phyloP scores from a whole-genome alignment of 2,113 vertebrate genomes.

The Polypterus senegalus region DNA sequence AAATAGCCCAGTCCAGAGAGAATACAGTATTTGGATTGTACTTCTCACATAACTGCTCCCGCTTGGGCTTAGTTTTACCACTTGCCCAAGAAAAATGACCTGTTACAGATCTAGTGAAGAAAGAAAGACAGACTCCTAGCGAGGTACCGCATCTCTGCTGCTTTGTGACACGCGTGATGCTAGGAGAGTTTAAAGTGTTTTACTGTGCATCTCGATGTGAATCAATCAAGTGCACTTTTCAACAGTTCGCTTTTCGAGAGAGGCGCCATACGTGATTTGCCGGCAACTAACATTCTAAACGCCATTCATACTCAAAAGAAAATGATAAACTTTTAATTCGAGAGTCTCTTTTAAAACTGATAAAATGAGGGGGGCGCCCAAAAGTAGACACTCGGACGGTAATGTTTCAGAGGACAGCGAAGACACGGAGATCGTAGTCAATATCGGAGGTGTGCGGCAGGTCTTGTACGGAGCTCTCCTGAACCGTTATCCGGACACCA shows the following conservation, averaged over 20 bases:
- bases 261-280: neutral
- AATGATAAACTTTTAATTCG: neutral
- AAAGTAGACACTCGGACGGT: conserved; percentile 47
- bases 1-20: conserved; percentile 13
- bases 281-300: neutral
- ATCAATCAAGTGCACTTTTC: neutral
- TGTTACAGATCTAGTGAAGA: conserved; percentile 8
- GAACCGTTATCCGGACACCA: conserved; percentile 78
- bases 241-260: neutral
- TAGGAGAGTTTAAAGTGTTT: neutral
- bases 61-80: neutral
- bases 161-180: neutral
- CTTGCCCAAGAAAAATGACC: conserved; percentile 3
- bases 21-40: neutral
- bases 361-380: conserved; percentile 56
- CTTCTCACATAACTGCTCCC: neutral
- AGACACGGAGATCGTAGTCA: conserved; percentile 74
- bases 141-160: neutral
- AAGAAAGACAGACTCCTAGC: neutral
- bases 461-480: conserved; percentile 70
- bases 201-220: neutral
- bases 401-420: conserved; percentile 51
- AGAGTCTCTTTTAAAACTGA: neutral
- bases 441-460: conserved; percentile 83
- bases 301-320: neutral